Percentiles rank a stretch among this genome's conserved stretches.
These are phyloP conservation scores for Regulus satrapa DNA, from an alignment of 2,113 vertebrate genomes.

Conservation along the genomic window DNA sequence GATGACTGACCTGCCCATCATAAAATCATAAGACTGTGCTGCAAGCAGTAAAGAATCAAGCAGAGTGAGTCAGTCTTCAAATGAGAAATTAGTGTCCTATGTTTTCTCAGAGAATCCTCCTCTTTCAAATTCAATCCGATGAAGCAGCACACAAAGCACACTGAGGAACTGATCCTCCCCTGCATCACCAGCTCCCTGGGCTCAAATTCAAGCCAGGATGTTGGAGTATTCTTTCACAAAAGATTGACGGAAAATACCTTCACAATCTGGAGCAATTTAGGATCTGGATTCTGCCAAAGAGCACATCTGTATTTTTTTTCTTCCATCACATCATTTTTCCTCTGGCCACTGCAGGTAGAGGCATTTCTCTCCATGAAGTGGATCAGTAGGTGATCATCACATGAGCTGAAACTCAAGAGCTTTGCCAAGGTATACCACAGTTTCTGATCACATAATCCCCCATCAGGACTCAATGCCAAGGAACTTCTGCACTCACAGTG, in stretches of 20 bases:
- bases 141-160: not conserved
- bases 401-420: not conserved
- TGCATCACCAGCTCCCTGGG: not conserved
- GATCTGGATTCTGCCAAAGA: not conserved
- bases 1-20: not conserved
- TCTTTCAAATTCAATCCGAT: not conserved
- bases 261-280: not conserved
- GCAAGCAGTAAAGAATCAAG: not conserved
- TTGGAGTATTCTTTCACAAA: not conserved
- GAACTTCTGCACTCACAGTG: not conserved
- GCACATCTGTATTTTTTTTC: not conserved
- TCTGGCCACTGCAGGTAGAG: not conserved
- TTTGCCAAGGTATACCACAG: not conserved
- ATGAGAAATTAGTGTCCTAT: not conserved
- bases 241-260: not conserved
- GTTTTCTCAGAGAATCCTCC: not conserved
- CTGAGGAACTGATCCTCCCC: not conserved
- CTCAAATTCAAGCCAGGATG: not conserved
- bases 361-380: not conserved
- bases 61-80: not conserved
- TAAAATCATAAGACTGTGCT: not conserved
- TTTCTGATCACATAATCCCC: not conserved
- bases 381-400: not conserved
- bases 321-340: not conserved
- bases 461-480: not conserved